Base-by-base conservation (phyloP, 2,888 invertebrate genomes). In the Coenonympha arcania region DNA sequence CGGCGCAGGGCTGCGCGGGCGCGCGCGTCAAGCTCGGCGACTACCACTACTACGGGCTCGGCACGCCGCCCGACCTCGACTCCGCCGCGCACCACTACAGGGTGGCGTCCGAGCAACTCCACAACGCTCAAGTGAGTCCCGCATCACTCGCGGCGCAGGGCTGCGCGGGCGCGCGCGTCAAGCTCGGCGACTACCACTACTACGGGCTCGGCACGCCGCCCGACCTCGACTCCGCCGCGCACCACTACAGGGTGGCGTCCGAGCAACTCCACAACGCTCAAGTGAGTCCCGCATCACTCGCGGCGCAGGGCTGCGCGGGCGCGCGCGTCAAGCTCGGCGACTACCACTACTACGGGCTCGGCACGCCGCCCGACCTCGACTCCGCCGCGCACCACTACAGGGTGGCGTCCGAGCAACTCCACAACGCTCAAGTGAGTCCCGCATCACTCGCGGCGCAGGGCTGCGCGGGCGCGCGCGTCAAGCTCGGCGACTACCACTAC, bases 101-200 rank as follows among this genome's bases (percentile, higher is more conserved):
- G 57, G 89, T 94, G 62, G 98, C 98, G 0, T 94, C 95, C 0
- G 99, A 99, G 57, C 94, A 95, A 67, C 96, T 98, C 62, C 94
- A 95, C 73, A 97, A 95, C 77, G 96, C 99, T 0, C 97, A 99
- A 18, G 34, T 34, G 4, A 15, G 15, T n/a, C n/a, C n/a, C n/a
- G n/a, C n/a, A n/a, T n/a, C n/a, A n/a, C n/a, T n/a, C n/a, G 98
- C 99, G 1, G 90, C 93, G 3, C 99, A 99, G 86, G 98, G 97
- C 62, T 93, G 93, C 79, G 93, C 94, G 5, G 90, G 93, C 0
- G 95, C 95, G 5, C 90, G 97, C 63, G 95, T 99, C 9, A 98
- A 98, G 87, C 89, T 99, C 9, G 99, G 99, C 0, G 99, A 99
- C 82, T 99, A 99, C 79, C 95, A 98, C 77, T 99, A 98, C 81